phyloP scores from a whole-genome alignment of 2,888 invertebrate genomes.

The Hanleya hanleyi region DNA sequence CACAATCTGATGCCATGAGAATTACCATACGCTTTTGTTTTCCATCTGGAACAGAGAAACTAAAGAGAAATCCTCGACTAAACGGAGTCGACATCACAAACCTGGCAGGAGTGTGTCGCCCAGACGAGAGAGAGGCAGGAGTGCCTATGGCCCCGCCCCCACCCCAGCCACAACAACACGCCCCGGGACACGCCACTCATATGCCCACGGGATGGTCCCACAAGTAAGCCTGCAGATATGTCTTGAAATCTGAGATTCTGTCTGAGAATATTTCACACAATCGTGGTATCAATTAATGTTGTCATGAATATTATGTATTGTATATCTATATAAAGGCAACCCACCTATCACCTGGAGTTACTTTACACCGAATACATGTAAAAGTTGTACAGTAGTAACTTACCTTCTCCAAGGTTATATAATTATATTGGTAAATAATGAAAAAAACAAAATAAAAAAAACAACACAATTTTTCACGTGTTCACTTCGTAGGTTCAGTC shows the following conservation, averaged over 20 bases:
- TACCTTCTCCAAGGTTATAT: not conserved
- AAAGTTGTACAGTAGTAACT: too few species aligned
- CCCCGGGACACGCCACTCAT: not conserved
- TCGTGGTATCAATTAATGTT: too few species aligned
- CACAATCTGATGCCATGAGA: too few species aligned
- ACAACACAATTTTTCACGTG: not conserved
- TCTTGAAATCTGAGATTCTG: too few species aligned
- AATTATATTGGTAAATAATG: not conserved
- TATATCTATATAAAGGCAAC: too few species aligned
- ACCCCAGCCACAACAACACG: conserved; percentile 41
- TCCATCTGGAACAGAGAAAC: conserved; percentile 44
- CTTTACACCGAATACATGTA: too few species aligned
- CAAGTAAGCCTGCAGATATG: too few species aligned
- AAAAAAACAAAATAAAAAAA: not conserved
- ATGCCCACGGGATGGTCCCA: not conserved
- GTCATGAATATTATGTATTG: too few species aligned
- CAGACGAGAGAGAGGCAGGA: conserved; percentile 37
- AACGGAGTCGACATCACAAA: conserved; percentile 51
- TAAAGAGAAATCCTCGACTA: conserved; percentile 51
- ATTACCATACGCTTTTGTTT: not conserved
- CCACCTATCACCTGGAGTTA: too few species aligned
- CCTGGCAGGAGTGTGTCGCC: conserved; percentile 45
- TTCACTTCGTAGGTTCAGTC: not conserved
- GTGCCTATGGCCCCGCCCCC: conserved; percentile 57
- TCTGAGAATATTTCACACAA: too few species aligned